Base-by-base conservation (phyloP, 2,113 vertebrate genomes). In the Seriola rivoliana region DNA sequence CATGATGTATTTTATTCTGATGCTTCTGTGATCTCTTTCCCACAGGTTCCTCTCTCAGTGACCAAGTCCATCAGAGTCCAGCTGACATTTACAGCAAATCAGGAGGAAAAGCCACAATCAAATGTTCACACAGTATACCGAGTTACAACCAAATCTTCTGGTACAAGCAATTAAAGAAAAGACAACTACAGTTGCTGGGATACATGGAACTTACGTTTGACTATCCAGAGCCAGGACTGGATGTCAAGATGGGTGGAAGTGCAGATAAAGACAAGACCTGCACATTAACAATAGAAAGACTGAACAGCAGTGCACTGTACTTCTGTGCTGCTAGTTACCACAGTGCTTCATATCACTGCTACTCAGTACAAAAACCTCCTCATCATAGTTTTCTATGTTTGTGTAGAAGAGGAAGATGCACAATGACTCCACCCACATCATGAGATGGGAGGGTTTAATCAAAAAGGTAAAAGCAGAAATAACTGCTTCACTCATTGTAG, bases 51-150 rank as follows among this genome's bases (percentile, higher is more conserved):
- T 83, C 80, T 58, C 64, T 52, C 3, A 68, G 62, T 58, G 57
- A 64, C 3, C 19, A 75, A 44, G 81, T 90, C 32, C 0, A 25
- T 8, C 89, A 89, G 73, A 80, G 29, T 38, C 81, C 86, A 52
- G 1, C 46, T 5, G 0, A 69, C 4, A 70, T 83, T 14, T 32
- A 36, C 21, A 67, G 6, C 4, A 17, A 23, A 3, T 54, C 14
- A 36, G 74, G 65, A 78, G 0, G 11, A 55, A 2, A 42, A 8
- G 78, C 65, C 23, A 7, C 12, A 17, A 44, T 93, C 3, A 3
- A 4, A 25, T 93, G 91, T 38, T 77, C 59, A 10, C 90, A 93
- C 6, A 83, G 42, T 11, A 80, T 86, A 57, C 1, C 44, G 2
- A 71, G 0, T 74, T 85, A 90, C 19, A 5, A 90, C 0, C 19